Evolutionary conservation across 2,888 invertebrate species (phyloP).

Genomic region (Philhelius pedissequus): DNA sequence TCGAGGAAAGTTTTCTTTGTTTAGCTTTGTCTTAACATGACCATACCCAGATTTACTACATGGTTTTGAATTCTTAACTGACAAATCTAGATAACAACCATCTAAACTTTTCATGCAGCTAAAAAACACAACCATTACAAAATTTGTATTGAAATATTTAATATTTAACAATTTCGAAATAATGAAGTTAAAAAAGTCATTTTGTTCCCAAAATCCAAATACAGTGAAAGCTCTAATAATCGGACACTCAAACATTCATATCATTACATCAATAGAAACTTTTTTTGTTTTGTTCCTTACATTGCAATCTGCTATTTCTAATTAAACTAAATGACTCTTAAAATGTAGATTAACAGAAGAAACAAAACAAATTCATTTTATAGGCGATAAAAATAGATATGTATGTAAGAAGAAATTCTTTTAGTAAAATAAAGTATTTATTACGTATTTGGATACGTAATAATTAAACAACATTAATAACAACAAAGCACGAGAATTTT

Average conservation of each 20-base stretch:
- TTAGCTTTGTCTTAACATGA: background rate
- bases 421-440: constrained; percentile 9
- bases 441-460: background rate
- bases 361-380: background rate
- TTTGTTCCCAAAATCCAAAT: too few relatives aligned
- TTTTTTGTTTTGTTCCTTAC: background rate
- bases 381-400: background rate
- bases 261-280: background rate
- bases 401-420: background rate
- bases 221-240: too few relatives aligned
- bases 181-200: too few relatives aligned
- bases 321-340: background rate
- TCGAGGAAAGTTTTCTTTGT: background rate
- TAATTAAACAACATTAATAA: constrained; percentile 5
- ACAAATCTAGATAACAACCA: too few relatives aligned
- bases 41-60: background rate
- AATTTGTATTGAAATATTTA: too few relatives aligned
- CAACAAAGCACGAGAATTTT: constrained; percentile 27
- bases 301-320: background rate
- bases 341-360: background rate
- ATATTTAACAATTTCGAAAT: too few relatives aligned
- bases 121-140: too few relatives aligned
- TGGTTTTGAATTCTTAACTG: background rate
- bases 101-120: too few relatives aligned
- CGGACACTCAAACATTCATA: too few relatives aligned